Base-by-base conservation (phyloP, 2,888 invertebrate species). In the Kryphioiulus occultus region DNA sequence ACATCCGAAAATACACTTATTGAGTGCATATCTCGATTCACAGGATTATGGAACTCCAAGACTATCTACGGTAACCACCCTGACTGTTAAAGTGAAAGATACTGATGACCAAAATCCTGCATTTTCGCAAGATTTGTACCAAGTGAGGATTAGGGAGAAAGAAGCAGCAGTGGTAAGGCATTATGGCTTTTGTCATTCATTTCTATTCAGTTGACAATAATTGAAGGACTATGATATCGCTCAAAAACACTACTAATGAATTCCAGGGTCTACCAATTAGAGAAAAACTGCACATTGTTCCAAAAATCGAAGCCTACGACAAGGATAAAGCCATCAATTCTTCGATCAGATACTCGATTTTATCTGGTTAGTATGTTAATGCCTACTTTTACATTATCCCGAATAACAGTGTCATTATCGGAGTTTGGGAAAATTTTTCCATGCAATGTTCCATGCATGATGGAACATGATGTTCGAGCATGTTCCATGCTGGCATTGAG, bases 11-110 rank as follows among this genome's bases (percentile, higher is more conserved):
- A 84, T 86, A n/a, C 86, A 78, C 78, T 78, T 26, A 78, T 5
- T 78, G 30, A 15, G 19, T 30, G 22, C 15, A 85, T 19, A 87
- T 53, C 3, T 84, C 15, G 44, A 42, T 85, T n/a, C 15, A 42
- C 35, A 96, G 96, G 97, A 97, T 92, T 95, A 96, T 12, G 97
- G 97, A 0, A 94, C 95, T 0, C 96, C 97, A 0, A 94, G 95
- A 3, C 94, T 94, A 89, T 95, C 94, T 90, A 93, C 95, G 9
- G 96, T 95, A 89, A 94, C 96, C 0, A 95, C 95, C 0, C 93
- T 97, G 4, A 94, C 93, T 87, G 94, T 97, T 85, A 93, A 93
- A 47, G 95, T 97, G 0, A 93, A 94, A 88, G 96, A 97, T 91
- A 95, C 95, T 89, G 97, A 97, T 90, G 96, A 97, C 92, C 92